phyloP scores from a whole-genome alignment of 2,888 invertebrate genomes.

The Scaeva pyrastri region DNA sequence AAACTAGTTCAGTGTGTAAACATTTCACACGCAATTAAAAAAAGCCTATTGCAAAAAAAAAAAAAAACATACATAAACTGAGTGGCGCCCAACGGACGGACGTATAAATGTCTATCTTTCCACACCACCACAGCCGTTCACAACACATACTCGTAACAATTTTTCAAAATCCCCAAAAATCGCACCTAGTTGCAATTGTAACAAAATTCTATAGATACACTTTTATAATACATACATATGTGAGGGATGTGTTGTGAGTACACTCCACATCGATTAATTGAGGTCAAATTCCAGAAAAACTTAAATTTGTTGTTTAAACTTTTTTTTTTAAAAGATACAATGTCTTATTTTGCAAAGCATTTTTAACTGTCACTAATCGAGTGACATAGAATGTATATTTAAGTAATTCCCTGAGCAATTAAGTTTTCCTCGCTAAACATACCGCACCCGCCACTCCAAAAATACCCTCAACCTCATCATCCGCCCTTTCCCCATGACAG shows the following conservation, averaged over 20 bases:
- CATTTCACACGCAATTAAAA: constrained; percentile 47
- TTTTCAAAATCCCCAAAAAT: constrained; percentile 28
- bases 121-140: background rate
- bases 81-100: constrained; percentile 42
- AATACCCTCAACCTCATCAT: no score
- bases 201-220: background rate
- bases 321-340: no score
- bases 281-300: background rate
- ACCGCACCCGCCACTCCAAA: no score
- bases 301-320: no score
- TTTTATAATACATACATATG: background rate
- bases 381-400: background rate
- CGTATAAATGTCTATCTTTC: background rate
- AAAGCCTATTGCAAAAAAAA: constrained; percentile 41
- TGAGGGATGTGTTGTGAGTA: background rate
- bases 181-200: constrained; percentile 30
- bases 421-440: background rate
- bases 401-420: background rate
- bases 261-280: background rate
- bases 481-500: no score
- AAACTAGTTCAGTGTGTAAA: constrained; percentile 58
- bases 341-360: no score
- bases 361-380: background rate
- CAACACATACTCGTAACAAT: background rate
- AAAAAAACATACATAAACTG: background rate